These are phyloP conservation scores for Eriosoma lanigerum DNA, from an alignment of 1,140 invertebrate species.

Conservation along the genomic window DNA sequence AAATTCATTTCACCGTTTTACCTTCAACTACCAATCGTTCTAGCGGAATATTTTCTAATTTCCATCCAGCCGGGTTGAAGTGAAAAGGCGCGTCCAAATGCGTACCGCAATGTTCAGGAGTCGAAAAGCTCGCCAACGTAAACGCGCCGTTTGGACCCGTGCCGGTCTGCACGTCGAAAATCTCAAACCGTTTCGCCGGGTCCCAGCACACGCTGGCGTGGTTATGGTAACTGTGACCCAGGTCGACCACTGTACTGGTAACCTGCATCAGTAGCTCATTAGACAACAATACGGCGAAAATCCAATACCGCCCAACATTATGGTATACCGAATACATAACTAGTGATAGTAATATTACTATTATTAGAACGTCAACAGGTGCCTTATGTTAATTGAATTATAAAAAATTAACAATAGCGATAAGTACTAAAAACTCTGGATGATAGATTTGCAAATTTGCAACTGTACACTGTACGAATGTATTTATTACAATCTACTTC, in stretches of 20 bases:
- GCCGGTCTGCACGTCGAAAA: not conserved
- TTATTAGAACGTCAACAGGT: too few species aligned
- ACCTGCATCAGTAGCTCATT: too few species aligned
- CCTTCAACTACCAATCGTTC: constrained; percentile 58
- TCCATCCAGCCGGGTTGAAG: constrained; percentile 58
- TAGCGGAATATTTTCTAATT: constrained; percentile 59
- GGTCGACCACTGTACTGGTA: not conserved
- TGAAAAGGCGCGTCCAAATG: constrained; percentile 62
- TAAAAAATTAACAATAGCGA: too few species aligned
- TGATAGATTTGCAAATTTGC: too few species aligned
- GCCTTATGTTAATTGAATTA: too few species aligned
- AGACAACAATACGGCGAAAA: too few species aligned
- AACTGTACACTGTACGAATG: too few species aligned
- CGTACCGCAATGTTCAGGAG: constrained; percentile 60
- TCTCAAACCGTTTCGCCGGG: not conserved
- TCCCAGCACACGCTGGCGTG: constrained; percentile 7
- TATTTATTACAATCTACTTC: too few species aligned
- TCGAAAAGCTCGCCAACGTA: constrained; percentile 63
- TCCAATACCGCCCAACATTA: too few species aligned
- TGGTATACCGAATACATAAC: too few species aligned
- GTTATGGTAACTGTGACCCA: constrained; percentile 13
- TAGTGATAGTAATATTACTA: too few species aligned
- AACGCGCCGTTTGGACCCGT: constrained; percentile 58
- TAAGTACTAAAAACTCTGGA: too few species aligned
- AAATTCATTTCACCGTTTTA: constrained; percentile 53